Evolutionary conservation across 2,888 invertebrate species (phyloP).

Genomic region (Drosophila emarginata): DNA sequence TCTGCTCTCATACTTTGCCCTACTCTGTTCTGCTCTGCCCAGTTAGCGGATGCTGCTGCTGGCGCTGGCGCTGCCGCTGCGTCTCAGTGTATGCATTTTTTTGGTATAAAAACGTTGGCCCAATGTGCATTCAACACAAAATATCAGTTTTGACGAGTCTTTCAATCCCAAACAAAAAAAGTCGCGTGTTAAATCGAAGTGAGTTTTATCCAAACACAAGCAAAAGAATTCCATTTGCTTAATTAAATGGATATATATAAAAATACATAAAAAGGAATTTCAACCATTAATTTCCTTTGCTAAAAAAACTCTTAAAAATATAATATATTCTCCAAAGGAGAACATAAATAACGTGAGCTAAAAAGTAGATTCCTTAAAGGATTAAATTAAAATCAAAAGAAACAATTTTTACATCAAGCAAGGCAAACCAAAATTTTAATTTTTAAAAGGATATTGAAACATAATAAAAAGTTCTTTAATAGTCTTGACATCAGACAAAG

Average conservation of each 20-base stretch:
- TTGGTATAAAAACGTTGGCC: slow-evolving; percentile 79
- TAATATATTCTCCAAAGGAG: too few relatives aligned
- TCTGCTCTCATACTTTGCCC: slow-evolving; percentile 23
- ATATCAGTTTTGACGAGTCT: slow-evolving; percentile 76
- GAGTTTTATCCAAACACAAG: slow-evolving; percentile 28
- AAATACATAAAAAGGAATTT: neutral
- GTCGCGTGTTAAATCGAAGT: slow-evolving; percentile 60
- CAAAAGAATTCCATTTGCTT: neutral
- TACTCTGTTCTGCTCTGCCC: slow-evolving; percentile 45
- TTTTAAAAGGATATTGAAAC: too few relatives aligned
- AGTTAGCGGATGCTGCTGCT: slow-evolving; percentile 44
- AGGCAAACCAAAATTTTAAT: too few relatives aligned
- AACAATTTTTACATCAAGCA: too few relatives aligned
- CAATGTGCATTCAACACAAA: slow-evolving; percentile 69
- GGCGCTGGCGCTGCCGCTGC: slow-evolving; percentile 24
- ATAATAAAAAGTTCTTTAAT: too few relatives aligned
- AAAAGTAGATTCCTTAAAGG: too few relatives aligned
- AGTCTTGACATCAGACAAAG: too few relatives aligned
- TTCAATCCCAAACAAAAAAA: slow-evolving; percentile 59
- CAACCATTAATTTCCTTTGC: neutral
- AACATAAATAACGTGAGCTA: too few relatives aligned
- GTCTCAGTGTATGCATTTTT: slow-evolving; percentile 63
- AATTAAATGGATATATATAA: neutral
- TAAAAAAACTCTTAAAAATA: neutral
- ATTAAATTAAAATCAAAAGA: too few relatives aligned